These are phyloP conservation scores for Silurus aristotelis DNA, from an alignment of 2,797 vertebrate genomes.

Conservation along the genomic window DNA sequence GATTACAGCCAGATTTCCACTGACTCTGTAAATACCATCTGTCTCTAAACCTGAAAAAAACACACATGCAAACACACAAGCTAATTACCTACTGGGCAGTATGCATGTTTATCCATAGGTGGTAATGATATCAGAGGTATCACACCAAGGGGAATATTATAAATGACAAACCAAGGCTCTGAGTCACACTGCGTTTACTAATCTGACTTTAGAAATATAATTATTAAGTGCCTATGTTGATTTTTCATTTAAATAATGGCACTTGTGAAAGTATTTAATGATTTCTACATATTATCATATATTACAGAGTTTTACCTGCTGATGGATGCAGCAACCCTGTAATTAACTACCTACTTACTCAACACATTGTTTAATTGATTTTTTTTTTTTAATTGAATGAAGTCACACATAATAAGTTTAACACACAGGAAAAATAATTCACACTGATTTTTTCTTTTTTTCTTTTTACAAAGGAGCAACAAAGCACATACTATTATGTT, in stretches of 20 bases:
- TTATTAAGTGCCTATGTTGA: neutral
- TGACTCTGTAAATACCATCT: slow-evolving; percentile 92
- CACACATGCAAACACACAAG: slow-evolving; percentile 33
- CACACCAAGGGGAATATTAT: neutral
- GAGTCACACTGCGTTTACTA: neutral
- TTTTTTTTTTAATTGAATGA: neutral
- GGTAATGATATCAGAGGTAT: slow-evolving; percentile 8
- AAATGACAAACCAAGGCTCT: neutral
- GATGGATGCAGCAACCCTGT: neutral
- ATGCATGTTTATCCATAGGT: neutral
- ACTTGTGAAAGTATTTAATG: neutral
- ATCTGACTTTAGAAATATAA: neutral
- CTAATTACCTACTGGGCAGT: neutral
- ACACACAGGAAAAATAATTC: neutral
- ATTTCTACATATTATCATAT: neutral
- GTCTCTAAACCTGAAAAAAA: slow-evolving; percentile 81
- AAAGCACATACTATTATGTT: neutral
- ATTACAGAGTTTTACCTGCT: neutral
- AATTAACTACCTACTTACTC: neutral
- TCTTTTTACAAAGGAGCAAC: neutral
- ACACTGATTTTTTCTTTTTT: too few relatives aligned
- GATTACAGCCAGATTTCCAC: slow-evolving; percentile 87
- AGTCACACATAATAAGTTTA: neutral
- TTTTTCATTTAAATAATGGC: neutral
- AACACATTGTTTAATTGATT: neutral